Evolutionary conservation across 30 jellyfish, hydroid and myxozoan genomes (phyloP), one percentile per base, ranked within the genome.

Genomic region (Sanderia malayensis): DNA sequence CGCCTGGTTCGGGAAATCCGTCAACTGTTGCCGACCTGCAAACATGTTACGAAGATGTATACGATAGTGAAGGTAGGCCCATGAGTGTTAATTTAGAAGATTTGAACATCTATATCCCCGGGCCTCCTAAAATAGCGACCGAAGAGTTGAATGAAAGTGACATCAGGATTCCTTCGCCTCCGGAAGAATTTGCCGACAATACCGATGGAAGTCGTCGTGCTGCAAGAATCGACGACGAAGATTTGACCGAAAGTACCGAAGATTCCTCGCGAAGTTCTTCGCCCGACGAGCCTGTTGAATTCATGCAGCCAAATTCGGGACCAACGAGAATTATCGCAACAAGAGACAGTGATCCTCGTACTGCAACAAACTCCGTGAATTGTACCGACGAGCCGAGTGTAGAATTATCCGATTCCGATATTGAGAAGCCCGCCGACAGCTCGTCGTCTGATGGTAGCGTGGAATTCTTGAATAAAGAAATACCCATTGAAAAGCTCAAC

Each of bases 211-310:
- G 10, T 25, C 22, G 55, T 55, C 34, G 61, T 19, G 26, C 15
- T 20, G 41, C 47, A 2, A 25, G 47, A 53, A 17, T 8, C 20
- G 72, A 58, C 45, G 61, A 19, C 15, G 85, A 30, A 18, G 66
- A 33, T 46, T 74, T 77, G 24, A 46, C 77, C 17, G 73, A 61
- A 1, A 76, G 74, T 23, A 28, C 63, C 44, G 34, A 45, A 0
- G 19, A n/a, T 18, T 76, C 80, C n/a, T 61, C 87, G 17, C 23
- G 71, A 17, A 74, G 86, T 70, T 61, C 80, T 2, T 61, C 87
- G 45, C 67, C 87, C 13, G 87, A 73, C 24, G 87, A 76, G 15
- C 72, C 67, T 4, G 80, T 76, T 46, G 87, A 76, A 52, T 76
- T 76, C 24, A 76, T 76, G 87, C 46, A 64, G 31, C 80, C 80